Base-by-base conservation (phyloP, 2,113 vertebrate genomes). In the Thunnus maccoyii region DNA sequence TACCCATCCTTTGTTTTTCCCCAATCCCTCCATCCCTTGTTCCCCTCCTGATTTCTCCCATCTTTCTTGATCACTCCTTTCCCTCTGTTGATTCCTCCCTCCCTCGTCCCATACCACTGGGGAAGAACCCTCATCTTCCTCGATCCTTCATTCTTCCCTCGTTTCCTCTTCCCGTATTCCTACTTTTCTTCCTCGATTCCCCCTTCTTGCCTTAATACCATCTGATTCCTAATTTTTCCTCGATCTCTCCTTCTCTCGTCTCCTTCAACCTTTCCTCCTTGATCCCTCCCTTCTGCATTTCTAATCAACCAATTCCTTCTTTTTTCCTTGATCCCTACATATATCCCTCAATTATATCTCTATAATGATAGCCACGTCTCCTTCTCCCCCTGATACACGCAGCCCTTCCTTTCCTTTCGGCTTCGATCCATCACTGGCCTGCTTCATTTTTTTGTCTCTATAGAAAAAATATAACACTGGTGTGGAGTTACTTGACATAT, bases 401-500 rank as follows among this genome's bases (percentile, higher is more conserved):
- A 67, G 51, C 17, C 65, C 18, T 20, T 65, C 11, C 46, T 56
- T 63, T 80, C 17, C 20, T 58, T 27, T 68, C 52, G n/a, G 15
- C 25, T 32, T 70, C 65, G 9, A 51, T 72, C 61, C 57, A 52
- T 76, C 76, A 77, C 27, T 30, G 15, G 44, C 20, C 27, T 65
- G 20, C 44, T 56, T 70, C 9, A 36, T 69, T 84, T 73, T 67
- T 52, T 13, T 63, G 60, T 78, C 0, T 61, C 65, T 25, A 15
- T 18, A 41, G 36, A 32, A 67, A 76, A 74, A 72, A 64, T 70
- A 9, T 18, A 9, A 27, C 32, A 22, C 11, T 76, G 72, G 65
- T 71, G 52, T 82, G 65, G 79, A 83, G 76, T 71, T 72, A 60
- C 75, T 83, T 70, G 79, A 87, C 71, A 76, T 90, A 81, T 80